Evolutionary conservation across 2,888 invertebrate genomes (phyloP).

Genomic region (Poecilus cupreus): DNA sequence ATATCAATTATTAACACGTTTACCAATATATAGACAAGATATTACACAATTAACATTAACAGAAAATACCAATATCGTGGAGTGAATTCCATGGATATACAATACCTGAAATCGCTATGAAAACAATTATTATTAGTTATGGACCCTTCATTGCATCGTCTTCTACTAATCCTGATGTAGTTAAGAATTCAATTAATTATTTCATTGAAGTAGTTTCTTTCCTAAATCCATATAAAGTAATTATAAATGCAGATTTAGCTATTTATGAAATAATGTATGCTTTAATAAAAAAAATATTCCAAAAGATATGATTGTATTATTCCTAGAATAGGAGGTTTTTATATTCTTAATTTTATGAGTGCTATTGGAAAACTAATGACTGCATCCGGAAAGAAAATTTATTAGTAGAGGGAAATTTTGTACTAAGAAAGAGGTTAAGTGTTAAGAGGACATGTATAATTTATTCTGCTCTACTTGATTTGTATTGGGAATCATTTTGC

Average conservation of each 20-base stretch:
- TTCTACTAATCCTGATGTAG: not conserved
- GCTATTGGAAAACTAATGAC: slow-evolving; percentile 35
- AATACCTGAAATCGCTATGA: not conserved
- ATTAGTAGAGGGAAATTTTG: slow-evolving; percentile 4
- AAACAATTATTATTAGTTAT: not conserved
- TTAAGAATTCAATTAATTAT: not conserved
- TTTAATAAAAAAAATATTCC: slow-evolving; percentile 45
- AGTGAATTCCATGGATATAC: not conserved
- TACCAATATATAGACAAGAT: too few relatives aligned
- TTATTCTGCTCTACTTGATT: slow-evolving; percentile 46
- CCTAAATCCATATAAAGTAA: not conserved
- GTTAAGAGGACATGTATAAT: slow-evolving; percentile 19
- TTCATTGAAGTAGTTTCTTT: too few relatives aligned
- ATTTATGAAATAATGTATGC: slow-evolving; percentile 9
- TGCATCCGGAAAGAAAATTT: slow-evolving; percentile 27
- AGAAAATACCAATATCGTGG: too few relatives aligned
- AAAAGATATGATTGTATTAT: slow-evolving; percentile 39
- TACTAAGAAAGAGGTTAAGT: slow-evolving; percentile 22
- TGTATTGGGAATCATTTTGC: slow-evolving; percentile 34
- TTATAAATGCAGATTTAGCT: not conserved
- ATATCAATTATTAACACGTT: too few relatives aligned
- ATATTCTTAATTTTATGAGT: slow-evolving; percentile 49
- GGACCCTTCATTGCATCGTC: not conserved
- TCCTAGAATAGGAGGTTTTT: slow-evolving; percentile 51
- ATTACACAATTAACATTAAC: too few relatives aligned